phyloP scores from a whole-genome alignment of 1,140 invertebrate species.

The Drosophila orosa region DNA sequence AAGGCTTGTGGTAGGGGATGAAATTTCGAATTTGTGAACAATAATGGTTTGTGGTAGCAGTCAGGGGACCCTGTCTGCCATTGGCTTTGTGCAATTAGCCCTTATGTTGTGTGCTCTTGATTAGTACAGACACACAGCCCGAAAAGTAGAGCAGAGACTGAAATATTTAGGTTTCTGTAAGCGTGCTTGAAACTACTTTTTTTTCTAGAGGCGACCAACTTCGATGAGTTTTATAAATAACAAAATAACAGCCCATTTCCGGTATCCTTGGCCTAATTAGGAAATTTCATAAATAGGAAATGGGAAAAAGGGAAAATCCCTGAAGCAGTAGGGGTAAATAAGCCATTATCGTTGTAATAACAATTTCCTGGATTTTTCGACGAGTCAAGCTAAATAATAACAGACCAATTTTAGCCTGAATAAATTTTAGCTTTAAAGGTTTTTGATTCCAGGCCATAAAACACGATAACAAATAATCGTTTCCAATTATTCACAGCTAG shows the following conservation, averaged over 20 bases:
- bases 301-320: too few species aligned
- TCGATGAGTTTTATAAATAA: conserved; percentile 36
- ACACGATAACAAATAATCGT: conserved; percentile 54
- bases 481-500: conserved; percentile 63
- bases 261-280: conserved; percentile 34
- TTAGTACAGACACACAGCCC: conserved; percentile 20
- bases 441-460: conserved; percentile 28
- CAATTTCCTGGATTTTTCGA: conserved; percentile 12
- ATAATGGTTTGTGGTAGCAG: background rate
- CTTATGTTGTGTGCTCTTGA: conserved; percentile 64
- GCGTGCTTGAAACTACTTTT: conserved; percentile 31
- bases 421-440: conserved; percentile 22
- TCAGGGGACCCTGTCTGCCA: conserved; percentile 27
- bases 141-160: conserved; percentile 30
- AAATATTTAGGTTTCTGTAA: conserved; percentile 25
- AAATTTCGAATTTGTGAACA: conserved; percentile 19
- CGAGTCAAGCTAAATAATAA: conserved; percentile 6
- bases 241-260: conserved; percentile 32
- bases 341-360: conserved; percentile 4
- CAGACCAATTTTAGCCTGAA: background rate
- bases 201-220: background rate
- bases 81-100: conserved; percentile 74
- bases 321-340: background rate
- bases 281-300: conserved; percentile 10
- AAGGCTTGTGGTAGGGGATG: background rate